Conservation (phyloP, 2,888 invertebrate species). For the Amphiduros pacificus region DNA sequence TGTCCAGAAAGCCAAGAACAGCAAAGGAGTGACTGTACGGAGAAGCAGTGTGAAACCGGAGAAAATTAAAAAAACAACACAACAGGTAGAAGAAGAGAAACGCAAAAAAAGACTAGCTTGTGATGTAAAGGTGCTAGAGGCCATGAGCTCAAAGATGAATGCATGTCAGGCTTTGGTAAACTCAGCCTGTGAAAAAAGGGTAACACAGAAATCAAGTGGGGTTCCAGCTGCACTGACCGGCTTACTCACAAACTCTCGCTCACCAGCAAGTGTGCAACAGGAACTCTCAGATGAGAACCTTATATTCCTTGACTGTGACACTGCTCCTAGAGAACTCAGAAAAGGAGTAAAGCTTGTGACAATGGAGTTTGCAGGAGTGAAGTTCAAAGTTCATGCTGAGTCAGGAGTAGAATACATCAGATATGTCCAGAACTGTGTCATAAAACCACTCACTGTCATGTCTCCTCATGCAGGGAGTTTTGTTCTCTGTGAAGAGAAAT, state of each 20-base stretch:
- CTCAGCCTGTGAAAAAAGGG: neutral
- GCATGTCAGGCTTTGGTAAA: neutral
- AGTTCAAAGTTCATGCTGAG: neutral
- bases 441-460: constrained; percentile 10
- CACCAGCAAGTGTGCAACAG: too few relatives aligned
- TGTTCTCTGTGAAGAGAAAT: constrained; percentile 30
- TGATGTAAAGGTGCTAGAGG: neutral
- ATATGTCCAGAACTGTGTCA: constrained; percentile 20
- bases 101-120: neutral
- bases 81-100: neutral
- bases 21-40: neutral
- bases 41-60: neutral
- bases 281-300: too few relatives aligned
- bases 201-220: neutral
- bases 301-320: too few relatives aligned
- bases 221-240: neutral
- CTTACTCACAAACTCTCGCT: neutral
- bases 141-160: neutral
- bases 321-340: too few relatives aligned
- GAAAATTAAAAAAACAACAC: neutral
- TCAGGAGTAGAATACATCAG: neutral
- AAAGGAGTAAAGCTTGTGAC: neutral
- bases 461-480: constrained; percentile 16
- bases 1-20: neutral
- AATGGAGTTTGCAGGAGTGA: neutral